phyloP scores from a whole-genome alignment of 2,888 invertebrate species.

The Drosophila demipolita region DNA sequence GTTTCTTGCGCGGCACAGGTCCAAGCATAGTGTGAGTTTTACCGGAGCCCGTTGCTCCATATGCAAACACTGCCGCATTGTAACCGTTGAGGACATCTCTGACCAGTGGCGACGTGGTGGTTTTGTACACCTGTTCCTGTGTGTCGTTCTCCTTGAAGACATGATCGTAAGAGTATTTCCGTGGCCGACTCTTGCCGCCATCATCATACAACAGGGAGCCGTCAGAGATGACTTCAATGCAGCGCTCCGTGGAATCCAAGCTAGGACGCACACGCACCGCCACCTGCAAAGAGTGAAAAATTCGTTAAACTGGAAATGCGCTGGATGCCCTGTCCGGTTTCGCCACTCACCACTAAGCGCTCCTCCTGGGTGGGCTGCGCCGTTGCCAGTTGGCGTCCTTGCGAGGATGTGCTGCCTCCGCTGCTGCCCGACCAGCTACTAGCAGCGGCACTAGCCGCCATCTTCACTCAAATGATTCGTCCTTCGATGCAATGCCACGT shows the following conservation, averaged over 20 bases:
- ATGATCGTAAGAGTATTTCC: constrained; percentile 95
- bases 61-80: constrained; percentile 98
- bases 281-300: constrained; percentile 86
- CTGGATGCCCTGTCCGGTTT: background rate
- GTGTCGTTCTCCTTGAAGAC: constrained; percentile 95
- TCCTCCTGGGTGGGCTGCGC: constrained; percentile 82
- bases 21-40: constrained; percentile 85
- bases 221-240: constrained; percentile 84
- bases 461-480: constrained; percentile 42
- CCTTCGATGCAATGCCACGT: constrained; percentile 56
- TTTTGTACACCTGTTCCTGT: constrained; percentile 93
- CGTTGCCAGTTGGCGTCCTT: constrained; percentile 74
- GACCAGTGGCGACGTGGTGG: constrained; percentile 94
- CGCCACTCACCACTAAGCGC: constrained; percentile 82
- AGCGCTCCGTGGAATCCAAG: constrained; percentile 88
- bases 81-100: constrained; percentile 94
- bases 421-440: constrained; percentile 84
- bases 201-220: constrained; percentile 85
- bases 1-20: constrained; percentile 82
- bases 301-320: background rate
- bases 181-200: constrained; percentile 88
- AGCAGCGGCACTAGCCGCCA: constrained; percentile 70
- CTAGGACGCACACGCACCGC: constrained; percentile 96
- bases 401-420: constrained; percentile 78
- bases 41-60: constrained; percentile 85